A percentile compares a stretch with the other conserved stretches of the same genome.
Evolutionary conservation across 92 coral and sea anemone genomes (phyloP).

Genomic region (Phenganax stokvisi): DNA sequence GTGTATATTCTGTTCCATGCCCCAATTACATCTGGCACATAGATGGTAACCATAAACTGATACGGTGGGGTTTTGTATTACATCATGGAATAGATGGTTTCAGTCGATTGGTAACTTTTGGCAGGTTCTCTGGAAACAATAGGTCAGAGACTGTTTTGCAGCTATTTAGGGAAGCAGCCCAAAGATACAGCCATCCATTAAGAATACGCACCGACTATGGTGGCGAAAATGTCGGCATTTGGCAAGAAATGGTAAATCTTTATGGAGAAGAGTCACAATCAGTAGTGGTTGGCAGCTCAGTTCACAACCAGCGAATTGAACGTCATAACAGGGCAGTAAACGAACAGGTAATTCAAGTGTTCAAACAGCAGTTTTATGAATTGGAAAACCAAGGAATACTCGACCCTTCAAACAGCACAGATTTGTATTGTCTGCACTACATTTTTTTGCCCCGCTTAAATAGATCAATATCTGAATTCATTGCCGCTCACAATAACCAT

Average conservation of each 20-base stretch:
- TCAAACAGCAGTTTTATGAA: constrained; percentile 37
- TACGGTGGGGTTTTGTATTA: neutral
- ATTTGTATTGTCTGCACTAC: constrained; percentile 51
- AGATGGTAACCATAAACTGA: neutral
- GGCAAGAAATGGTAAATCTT: constrained; percentile 43
- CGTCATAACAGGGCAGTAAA: constrained; percentile 46
- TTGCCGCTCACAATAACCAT: constrained; percentile 34
- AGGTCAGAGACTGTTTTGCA: neutral
- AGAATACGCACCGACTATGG: constrained; percentile 49
- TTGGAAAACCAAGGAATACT: constrained; percentile 36
- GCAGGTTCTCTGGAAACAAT: constrained; percentile 2
- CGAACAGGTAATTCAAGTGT: constrained; percentile 38
- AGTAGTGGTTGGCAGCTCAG: constrained; percentile 45
- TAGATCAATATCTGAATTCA: neutral
- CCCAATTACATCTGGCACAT: neutral
- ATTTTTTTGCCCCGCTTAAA: constrained; percentile 46
- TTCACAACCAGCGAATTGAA: constrained; percentile 49
- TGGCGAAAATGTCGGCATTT: constrained; percentile 47
- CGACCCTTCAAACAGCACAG: constrained; percentile 46
- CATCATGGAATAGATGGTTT: constrained; percentile 6
- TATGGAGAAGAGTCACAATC: constrained; percentile 47
- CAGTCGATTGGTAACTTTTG: neutral
- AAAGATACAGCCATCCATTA: constrained; percentile 39
- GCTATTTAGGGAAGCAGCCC: neutral
- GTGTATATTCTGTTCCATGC: constrained; percentile 5